Conservation (phyloP, 2,888 invertebrate genomes). For the Malthinus seriepunctatus region DNA sequence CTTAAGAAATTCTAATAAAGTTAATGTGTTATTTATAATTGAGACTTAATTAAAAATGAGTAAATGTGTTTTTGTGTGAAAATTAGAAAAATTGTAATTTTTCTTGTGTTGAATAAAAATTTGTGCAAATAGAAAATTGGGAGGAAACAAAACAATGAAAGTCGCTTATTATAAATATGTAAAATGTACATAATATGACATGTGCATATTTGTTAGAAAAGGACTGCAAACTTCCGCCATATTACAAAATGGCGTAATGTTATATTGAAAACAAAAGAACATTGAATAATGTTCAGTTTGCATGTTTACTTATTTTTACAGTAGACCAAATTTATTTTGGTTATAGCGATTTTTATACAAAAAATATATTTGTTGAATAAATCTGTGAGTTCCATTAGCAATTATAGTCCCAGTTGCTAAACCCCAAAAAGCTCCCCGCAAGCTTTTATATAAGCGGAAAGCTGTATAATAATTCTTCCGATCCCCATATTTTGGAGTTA, state of each 20-base stretch:
- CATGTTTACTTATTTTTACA: slow-evolving; percentile 37
- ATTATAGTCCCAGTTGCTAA: slow-evolving; percentile 41
- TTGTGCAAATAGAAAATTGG: slow-evolving; percentile 33
- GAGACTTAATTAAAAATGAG: too few species aligned
- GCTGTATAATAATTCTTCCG: slow-evolving; percentile 46
- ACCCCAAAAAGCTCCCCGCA: slow-evolving; percentile 29
- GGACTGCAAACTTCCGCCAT: slow-evolving; percentile 39
- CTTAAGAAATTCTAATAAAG: too few species aligned
- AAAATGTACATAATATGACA: slow-evolving; percentile 16
- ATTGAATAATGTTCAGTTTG: slow-evolving; percentile 41
- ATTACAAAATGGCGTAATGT: slow-evolving; percentile 44
- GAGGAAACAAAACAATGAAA: slow-evolving; percentile 35
- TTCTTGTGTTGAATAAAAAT: slow-evolving; percentile 29
- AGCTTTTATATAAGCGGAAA: slow-evolving; percentile 18
- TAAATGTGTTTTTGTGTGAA: too few species aligned
- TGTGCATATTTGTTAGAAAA: slow-evolving; percentile 31
- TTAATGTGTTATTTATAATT: too few species aligned
- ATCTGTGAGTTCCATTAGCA: slow-evolving; percentile 40
- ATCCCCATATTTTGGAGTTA: slow-evolving; percentile 49
- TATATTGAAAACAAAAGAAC: slow-evolving; percentile 42
- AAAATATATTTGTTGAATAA: slow-evolving; percentile 16
- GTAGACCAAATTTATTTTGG: slow-evolving; percentile 34
- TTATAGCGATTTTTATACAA: not conserved
- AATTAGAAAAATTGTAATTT: too few species aligned
- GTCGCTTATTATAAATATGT: slow-evolving; percentile 22